phyloP scores from a whole-genome alignment of 2,888 invertebrate genomes.

The Linnaemya tessellans region DNA sequence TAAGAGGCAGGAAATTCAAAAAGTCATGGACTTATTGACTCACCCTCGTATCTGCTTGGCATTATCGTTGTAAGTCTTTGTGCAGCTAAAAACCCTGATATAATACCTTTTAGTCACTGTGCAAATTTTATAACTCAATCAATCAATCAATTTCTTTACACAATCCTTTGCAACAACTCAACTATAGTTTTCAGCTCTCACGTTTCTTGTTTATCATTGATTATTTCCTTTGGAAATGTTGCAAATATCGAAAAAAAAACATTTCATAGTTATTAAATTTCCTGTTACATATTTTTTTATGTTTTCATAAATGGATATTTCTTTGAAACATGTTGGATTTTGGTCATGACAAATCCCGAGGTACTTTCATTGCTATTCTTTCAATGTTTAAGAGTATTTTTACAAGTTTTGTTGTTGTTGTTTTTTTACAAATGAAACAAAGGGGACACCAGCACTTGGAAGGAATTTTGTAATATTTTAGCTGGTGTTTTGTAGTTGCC shows the following conservation, averaged over 20 bases:
- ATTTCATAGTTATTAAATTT: not conserved
- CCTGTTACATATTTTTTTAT: not conserved
- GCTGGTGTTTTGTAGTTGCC: not conserved
- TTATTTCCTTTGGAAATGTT: not conserved
- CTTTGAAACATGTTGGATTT: not conserved
- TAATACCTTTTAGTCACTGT: too few species aligned
- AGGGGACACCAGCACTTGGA: not conserved
- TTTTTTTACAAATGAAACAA: not conserved
- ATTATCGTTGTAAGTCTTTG: too few species aligned
- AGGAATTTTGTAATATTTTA: not conserved
- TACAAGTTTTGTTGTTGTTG: not conserved
- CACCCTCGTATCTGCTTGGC: too few species aligned
- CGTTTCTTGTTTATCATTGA: not conserved
- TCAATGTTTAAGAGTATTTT: not conserved
- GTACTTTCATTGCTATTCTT: not conserved
- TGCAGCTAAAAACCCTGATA: too few species aligned
- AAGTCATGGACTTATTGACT: too few species aligned
- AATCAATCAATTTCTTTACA: not conserved
- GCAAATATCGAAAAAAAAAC: not conserved
- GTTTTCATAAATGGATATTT: too few species aligned
- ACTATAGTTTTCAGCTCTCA: not conserved
- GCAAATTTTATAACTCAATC: too few species aligned
- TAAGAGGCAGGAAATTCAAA: too few species aligned
- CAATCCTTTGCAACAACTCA: not conserved
- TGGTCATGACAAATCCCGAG: not conserved